Evolutionary conservation across 2,888 invertebrate species (phyloP).

Genomic region (Diploptera punctata): DNA sequence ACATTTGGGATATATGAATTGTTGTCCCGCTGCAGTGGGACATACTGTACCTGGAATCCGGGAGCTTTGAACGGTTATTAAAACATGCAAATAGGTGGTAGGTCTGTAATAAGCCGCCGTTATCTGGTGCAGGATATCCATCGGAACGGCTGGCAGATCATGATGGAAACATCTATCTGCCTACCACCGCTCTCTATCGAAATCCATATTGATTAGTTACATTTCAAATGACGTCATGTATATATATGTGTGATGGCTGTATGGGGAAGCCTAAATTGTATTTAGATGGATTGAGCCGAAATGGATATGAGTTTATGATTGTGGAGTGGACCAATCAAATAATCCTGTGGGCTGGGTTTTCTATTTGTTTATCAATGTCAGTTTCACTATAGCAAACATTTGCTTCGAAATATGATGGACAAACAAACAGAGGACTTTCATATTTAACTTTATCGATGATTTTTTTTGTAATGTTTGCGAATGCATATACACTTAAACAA

Average conservation of each 20-base stretch:
- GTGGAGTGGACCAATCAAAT: slow-evolving; percentile 31
- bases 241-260: slow-evolving; percentile 29
- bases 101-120: slow-evolving; percentile 31
- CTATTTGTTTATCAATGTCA: slow-evolving; percentile 35
- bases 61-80: slow-evolving; percentile 37
- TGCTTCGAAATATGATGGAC: slow-evolving; percentile 31
- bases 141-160: slow-evolving; percentile 15
- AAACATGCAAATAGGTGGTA: slow-evolving; percentile 37
- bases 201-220: slow-evolving; percentile 37
- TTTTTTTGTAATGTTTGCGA: slow-evolving; percentile 28
- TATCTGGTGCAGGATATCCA: slow-evolving; percentile 27
- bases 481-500: slow-evolving; percentile 27
- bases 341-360: slow-evolving; percentile 31
- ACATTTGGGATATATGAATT: too few species aligned
- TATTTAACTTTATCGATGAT: slow-evolving; percentile 28
- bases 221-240: slow-evolving; percentile 36
- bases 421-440: slow-evolving; percentile 29
- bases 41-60: slow-evolving; percentile 25
- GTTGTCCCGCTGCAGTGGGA: not conserved
- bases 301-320: slow-evolving; percentile 35
- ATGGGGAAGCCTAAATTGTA: slow-evolving; percentile 32
- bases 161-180: slow-evolving; percentile 24
- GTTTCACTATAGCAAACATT: slow-evolving; percentile 30
- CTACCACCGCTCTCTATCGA: slow-evolving; percentile 28
- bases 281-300: slow-evolving; percentile 35